A percentile compares a stretch with the other conserved stretches of the same genome.
phyloP scores from a whole-genome alignment of 1,140 invertebrate species.

The Brachionus plicatilis region DNA sequence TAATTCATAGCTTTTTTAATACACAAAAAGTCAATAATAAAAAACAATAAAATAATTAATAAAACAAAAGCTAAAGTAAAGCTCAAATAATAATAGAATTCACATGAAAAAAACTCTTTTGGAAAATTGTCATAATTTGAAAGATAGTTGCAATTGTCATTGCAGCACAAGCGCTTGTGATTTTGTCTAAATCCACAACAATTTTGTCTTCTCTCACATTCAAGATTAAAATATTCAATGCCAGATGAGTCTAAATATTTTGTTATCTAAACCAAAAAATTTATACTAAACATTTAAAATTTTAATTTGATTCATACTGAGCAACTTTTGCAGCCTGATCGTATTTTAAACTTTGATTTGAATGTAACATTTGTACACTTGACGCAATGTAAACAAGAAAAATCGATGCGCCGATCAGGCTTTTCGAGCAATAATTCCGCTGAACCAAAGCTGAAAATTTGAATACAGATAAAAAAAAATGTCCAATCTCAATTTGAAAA shows the following conservation, averaged over 20 bases:
- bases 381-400: background rate
- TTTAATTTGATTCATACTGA: background rate
- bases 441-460: background rate
- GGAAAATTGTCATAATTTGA: background rate
- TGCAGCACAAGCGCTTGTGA: background rate
- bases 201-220: background rate
- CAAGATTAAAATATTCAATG: background rate
- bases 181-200: background rate
- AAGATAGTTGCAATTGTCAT: conserved; percentile 16
- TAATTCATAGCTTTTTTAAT: conserved; percentile 28
- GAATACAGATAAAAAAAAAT: background rate
- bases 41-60: background rate
- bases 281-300: background rate
- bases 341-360: background rate
- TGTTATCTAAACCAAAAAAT: background rate
- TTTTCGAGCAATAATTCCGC: background rate
- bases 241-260: background rate
- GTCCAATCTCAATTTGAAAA: background rate
- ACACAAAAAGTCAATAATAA: background rate
- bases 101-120: background rate
- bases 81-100: background rate
- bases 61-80: background rate
- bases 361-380: background rate
- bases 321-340: conserved; percentile 8
- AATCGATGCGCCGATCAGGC: background rate